phyloP scores from a whole-genome alignment of 2,797 vertebrate genomes.

The Phaenicophaeus curvirostris region DNA sequence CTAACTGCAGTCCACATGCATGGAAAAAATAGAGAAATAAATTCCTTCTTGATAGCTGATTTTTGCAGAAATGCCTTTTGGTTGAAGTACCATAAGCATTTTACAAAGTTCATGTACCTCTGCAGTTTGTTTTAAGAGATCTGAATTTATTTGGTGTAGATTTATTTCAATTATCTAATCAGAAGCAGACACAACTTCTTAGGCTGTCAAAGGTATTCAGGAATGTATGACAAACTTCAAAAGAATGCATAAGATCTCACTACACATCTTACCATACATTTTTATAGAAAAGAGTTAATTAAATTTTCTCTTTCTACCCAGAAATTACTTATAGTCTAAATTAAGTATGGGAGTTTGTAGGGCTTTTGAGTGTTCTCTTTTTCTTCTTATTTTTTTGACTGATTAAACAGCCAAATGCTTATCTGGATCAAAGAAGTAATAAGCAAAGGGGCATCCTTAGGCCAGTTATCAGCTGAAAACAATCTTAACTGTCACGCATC shows the following conservation, averaged over 20 bases:
- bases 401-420: slow-evolving; percentile 40
- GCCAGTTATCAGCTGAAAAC: slow-evolving; percentile 8
- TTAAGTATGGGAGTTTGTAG: slow-evolving; percentile 34
- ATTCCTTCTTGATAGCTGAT: slow-evolving; percentile 50
- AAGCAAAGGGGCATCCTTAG: slow-evolving; percentile 43
- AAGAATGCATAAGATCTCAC: slow-evolving; percentile 73
- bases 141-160: slow-evolving; percentile 74
- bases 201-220: slow-evolving; percentile 70
- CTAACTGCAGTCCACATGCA: neutral
- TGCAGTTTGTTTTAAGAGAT: slow-evolving; percentile 73
- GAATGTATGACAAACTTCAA: slow-evolving; percentile 78
- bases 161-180: slow-evolving; percentile 81
- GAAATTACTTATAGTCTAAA: slow-evolving; percentile 67
- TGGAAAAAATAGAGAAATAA: neutral
- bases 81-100: slow-evolving; percentile 54
- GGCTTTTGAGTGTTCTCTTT: slow-evolving; percentile 37
- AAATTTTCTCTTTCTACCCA: slow-evolving; percentile 68
- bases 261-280: slow-evolving; percentile 68
- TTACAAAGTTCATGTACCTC: slow-evolving; percentile 61
- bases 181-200: slow-evolving; percentile 77
- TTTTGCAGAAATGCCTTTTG: slow-evolving; percentile 55
- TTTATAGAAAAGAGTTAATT: slow-evolving; percentile 73
- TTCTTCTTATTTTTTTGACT: slow-evolving; percentile 29
- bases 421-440: slow-evolving; percentile 62
- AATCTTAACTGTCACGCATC: neutral